Conservation (phyloP, 2,113 vertebrate species). For the Grantiella picta region DNA sequence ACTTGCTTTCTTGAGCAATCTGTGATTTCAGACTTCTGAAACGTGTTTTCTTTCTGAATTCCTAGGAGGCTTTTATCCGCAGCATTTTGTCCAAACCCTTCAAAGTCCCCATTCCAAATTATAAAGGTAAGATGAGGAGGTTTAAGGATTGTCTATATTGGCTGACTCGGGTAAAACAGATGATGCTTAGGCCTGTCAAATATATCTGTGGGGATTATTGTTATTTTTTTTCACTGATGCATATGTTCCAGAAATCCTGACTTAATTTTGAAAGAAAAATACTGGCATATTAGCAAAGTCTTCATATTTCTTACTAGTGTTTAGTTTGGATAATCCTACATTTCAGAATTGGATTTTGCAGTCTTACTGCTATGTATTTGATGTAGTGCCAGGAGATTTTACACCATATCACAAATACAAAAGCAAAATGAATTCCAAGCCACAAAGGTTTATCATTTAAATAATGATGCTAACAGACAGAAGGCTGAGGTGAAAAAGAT, state of each 20-base stretch:
- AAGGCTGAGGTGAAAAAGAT: background rate
- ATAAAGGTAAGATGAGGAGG: constrained; percentile 81
- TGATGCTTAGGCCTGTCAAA: background rate
- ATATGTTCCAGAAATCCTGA: background rate
- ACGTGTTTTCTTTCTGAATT: constrained; percentile 40
- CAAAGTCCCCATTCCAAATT: constrained; percentile 94
- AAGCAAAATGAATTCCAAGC: constrained; percentile 1
- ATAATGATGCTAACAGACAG: background rate
- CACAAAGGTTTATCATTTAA: background rate
- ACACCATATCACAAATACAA: background rate
- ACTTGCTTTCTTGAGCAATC: background rate
- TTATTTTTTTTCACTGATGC: constrained; percentile 22
- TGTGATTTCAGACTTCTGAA: constrained; percentile 9
- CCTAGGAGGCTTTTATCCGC: constrained; percentile 92
- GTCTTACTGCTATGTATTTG: constrained; percentile 11
- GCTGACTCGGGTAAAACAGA: background rate
- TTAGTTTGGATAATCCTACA: constrained; percentile 42
- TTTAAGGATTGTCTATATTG: background rate
- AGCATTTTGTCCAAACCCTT: constrained; percentile 96
- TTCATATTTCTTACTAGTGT: constrained; percentile 18
- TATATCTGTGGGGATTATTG: constrained; percentile 17
- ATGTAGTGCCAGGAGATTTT: constrained; percentile 5
- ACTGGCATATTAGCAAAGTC: background rate
- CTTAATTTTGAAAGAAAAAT: constrained; percentile 16
- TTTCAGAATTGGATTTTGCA: constrained; percentile 32